These are phyloP conservation scores for Pogonocherus hispidulus DNA, from an alignment of 2,888 invertebrate genomes.

Conservation along the genomic window DNA sequence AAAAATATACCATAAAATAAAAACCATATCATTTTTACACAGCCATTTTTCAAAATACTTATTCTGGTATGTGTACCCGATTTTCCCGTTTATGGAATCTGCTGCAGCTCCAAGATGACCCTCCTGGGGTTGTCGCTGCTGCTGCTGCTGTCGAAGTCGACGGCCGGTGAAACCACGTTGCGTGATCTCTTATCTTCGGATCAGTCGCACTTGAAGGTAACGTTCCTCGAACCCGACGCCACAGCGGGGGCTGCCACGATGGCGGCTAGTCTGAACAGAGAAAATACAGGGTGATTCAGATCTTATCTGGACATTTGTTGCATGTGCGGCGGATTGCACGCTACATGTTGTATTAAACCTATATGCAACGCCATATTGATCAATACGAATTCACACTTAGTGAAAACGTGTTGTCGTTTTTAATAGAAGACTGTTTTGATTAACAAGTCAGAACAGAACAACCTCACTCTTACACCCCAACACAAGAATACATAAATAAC, in stretches of 20 bases:
- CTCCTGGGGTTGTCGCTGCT: constrained; percentile 49
- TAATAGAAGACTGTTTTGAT: too few species aligned
- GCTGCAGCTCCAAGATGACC: constrained; percentile 55
- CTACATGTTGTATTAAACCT: too few species aligned
- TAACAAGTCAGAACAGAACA: too few species aligned
- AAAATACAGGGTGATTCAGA: background rate
- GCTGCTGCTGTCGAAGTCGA: constrained; percentile 53
- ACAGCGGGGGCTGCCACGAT: constrained; percentile 64
- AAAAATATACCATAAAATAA: too few species aligned
- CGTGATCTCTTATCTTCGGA: constrained; percentile 67
- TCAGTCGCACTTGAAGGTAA: constrained; percentile 68
- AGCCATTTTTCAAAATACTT: constrained; percentile 28
- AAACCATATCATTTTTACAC: too few species aligned
- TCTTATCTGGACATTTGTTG: too few species aligned
- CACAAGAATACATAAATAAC: too few species aligned
- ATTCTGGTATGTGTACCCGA: constrained; percentile 18
- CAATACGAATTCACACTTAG: too few species aligned
- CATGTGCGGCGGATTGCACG: too few species aligned
- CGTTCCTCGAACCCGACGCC: constrained; percentile 64
- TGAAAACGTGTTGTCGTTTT: too few species aligned
- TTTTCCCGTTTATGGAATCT: constrained; percentile 30
- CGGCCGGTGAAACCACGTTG: constrained; percentile 55
- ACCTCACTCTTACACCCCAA: too few species aligned
- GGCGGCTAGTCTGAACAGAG: constrained; percentile 55
- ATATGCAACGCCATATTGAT: too few species aligned